phyloP scores from a whole-genome alignment of 2,113 vertebrate species.

The Sinocyclocheilus anophthalmus region DNA sequence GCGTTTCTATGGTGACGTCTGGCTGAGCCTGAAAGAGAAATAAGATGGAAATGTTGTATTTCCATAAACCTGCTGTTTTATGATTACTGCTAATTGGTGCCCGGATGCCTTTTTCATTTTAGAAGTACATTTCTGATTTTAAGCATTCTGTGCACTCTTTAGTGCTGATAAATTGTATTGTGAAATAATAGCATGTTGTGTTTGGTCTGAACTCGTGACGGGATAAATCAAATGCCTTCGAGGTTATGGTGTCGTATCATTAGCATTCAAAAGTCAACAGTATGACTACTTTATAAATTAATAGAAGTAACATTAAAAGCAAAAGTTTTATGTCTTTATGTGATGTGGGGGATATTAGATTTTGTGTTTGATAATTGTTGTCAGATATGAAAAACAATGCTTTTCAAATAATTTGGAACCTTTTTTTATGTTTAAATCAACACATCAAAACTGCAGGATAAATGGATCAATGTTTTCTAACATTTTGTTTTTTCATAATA shows the following conservation, averaged over 20 bases:
- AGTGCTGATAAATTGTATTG: background rate
- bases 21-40: background rate
- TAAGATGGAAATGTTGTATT: background rate
- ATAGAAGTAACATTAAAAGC: background rate
- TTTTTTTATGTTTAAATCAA: too few relatives aligned
- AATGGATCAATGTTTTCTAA: too few relatives aligned
- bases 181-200: background rate
- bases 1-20: constrained; percentile 29
- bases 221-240: background rate
- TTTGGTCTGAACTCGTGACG: background rate
- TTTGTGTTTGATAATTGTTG: background rate
- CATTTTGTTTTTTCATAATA: too few relatives aligned
- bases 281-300: background rate
- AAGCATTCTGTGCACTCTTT: background rate
- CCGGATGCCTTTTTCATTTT: background rate
- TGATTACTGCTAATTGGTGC: background rate
- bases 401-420: too few relatives aligned
- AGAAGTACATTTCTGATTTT: background rate
- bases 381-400: background rate
- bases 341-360: background rate
- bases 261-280: background rate
- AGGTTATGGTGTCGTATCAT: background rate
- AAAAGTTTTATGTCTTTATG: background rate
- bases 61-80: background rate
- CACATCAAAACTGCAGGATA: too few relatives aligned